Percentiles rank a stretch among this genome's conserved stretches.
phyloP scores from a whole-genome alignment of 2,888 invertebrate species.

The Thera britannica region DNA sequence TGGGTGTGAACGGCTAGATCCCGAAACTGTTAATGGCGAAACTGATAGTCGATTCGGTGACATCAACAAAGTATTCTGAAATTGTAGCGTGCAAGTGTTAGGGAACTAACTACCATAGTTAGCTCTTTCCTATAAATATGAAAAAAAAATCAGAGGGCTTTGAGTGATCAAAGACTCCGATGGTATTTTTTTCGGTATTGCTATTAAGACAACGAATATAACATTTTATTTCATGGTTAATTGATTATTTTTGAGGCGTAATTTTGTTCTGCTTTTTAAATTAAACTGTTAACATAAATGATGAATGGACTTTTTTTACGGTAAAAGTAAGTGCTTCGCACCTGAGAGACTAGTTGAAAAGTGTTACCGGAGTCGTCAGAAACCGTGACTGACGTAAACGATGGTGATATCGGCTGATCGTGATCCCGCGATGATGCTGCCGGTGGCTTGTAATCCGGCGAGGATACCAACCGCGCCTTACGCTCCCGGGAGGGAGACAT shows the following conservation, averaged over 20 bases:
- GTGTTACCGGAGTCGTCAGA: constrained; percentile 18
- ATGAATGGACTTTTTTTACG: no score
- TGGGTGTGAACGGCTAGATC: background rate
- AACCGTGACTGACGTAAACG: constrained; percentile 1
- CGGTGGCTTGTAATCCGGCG: background rate
- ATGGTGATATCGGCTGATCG: constrained; percentile 4
- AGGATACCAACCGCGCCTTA: background rate
- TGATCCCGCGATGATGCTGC: background rate
- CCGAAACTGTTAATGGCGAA: background rate
- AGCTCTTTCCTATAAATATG: no score
- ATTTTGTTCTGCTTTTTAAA: no score
- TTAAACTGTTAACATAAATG: no score
- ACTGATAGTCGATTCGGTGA: background rate
- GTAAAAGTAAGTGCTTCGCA: background rate
- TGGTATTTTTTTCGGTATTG: background rate
- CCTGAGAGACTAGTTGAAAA: constrained; percentile 16
- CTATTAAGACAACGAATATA: background rate
- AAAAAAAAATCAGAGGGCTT: no score
- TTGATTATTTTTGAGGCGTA: no score
- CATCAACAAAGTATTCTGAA: constrained; percentile 14
- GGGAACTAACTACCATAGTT: no score
- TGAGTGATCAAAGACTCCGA: no score
- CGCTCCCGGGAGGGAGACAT: background rate
- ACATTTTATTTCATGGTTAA: no score
- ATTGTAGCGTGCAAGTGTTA: constrained; percentile 4